Percentiles rank a stretch among this genome's conserved stretches.
phyloP scores from a whole-genome alignment of 2,797 vertebrate genomes.

The Nyctalus aviator region DNA sequence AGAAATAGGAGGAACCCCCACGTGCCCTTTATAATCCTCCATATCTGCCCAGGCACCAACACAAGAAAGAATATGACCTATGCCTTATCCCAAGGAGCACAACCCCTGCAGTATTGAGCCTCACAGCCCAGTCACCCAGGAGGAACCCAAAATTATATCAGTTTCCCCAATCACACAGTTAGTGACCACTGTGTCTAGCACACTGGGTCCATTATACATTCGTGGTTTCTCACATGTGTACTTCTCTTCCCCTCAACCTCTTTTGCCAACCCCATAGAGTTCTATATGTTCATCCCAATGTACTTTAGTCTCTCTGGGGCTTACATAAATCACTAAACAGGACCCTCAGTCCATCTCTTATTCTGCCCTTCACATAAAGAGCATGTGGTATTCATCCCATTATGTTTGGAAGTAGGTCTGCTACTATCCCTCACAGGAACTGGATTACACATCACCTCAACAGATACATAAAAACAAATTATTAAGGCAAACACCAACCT shows the following conservation, averaged over 20 bases:
- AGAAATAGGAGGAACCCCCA: neutral
- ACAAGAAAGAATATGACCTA: neutral
- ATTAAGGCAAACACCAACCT: neutral
- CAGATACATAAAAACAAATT: neutral
- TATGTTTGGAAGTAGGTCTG: neutral
- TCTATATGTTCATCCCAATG: neutral
- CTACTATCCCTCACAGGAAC: neutral
- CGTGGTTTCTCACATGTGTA: neutral
- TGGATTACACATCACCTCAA: neutral
- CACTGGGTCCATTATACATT: neutral
- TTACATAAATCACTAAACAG: neutral
- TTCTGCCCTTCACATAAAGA: neutral
- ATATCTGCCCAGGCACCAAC: neutral
- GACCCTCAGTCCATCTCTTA: neutral
- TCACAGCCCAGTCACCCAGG: neutral
- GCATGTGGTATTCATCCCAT: neutral
- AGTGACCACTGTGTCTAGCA: neutral
- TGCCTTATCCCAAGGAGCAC: neutral
- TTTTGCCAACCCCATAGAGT: neutral
- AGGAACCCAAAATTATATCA: neutral
- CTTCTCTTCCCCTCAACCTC: neutral
- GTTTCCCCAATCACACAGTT: neutral
- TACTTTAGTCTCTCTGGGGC: neutral
- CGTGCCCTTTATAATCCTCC: neutral
- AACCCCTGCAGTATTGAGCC: neutral